Base-by-base conservation (phyloP, 1,140 invertebrate genomes). In the Stegodyphus mimosarum region DNA sequence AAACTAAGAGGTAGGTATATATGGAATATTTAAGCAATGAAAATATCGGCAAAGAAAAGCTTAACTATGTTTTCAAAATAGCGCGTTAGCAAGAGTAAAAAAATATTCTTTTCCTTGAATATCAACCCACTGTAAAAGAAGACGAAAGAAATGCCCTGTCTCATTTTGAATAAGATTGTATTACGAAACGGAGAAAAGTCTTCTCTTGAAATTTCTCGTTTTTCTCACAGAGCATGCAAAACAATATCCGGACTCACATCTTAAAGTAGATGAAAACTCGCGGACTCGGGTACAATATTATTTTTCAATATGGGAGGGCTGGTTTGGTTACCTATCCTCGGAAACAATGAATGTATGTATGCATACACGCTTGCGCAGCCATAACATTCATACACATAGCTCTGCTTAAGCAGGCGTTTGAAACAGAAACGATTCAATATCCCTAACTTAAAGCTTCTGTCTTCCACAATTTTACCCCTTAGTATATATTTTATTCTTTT, bases 211-310 rank as follows among this genome's bases (percentile, higher is more conserved):
- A 79, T 70, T 69, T 80, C 69, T 51, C 69, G 67, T 80, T 80
- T 60, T 80, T 53, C 77, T 80, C 33, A 17, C 64, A 55, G 51
- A 50, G 48, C 33, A 72, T 80, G 69, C 78, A 80, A 80, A 80
- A 80, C 78, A 80, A 80, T 80, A 80, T 53, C 49, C 15, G n/a
- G n/a, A 78, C n/a, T 50, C 69, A 51, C 76, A 80, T 71, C 66
- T 80, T 80, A 80, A 75, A 72, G 67, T 63, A 71, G 78, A 80
- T 80, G 78, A 80, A 80, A 80, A 80, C 70, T 80, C 51, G 67
- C 18, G 49, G 78, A 71, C 69, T 77, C 67, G 13, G 18, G n/a
- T 48, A 53, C 78, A 80, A 80, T 80, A 80, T 80, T 71, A 80
- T 80, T 80, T 80, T 72, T 80, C 67, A 72, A 80, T 71, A 72